Base-by-base conservation (phyloP, 2,888 invertebrate species). In the Antitype chi region DNA sequence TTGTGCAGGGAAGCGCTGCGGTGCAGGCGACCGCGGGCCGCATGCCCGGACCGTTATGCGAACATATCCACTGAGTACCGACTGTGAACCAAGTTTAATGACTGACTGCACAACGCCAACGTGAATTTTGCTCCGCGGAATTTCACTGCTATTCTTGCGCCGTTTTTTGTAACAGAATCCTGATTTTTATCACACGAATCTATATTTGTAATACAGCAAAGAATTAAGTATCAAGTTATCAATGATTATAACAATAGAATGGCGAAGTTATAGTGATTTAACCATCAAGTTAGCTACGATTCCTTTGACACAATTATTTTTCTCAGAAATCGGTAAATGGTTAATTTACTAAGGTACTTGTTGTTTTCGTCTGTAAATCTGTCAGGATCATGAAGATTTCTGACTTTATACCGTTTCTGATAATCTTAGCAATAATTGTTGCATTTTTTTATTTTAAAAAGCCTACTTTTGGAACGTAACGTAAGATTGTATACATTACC, bases 21-120 rank as follows among this genome's bases (percentile, higher is more conserved):
- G 84, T 85, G 76, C 81, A 80, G 69, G 80, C 72, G 82, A 80
- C 82, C 80, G 82, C 81, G 78, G 72, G 74, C 78, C 84, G 77
- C 76, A 53, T 75, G 80, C 81, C 81, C 71, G 87, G 82, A 91
- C 93, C 93, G 93, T 93, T 93, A 93, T 89, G 86, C 89, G 90
- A 84, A 78, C 83, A 85, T 91, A 90, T 90, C 90, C 86, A 88
- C 88, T 80, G 88, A 82, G 85, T 84, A 85, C 87, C 53, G 38
- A 77, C 78, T 80, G 72, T 74, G 78, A 80, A 84, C 83, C 80
- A 79, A 89, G 91, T 92, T 91, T 93, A 93, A 92, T 93, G 92
- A 91, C 92, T 91, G 89, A 89, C 88, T 91, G 88, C 90, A 89
- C 90, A 90, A 89, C 87, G 89, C 90, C 87, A 87, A 83, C 88